Evolutionary conservation across 2,113 vertebrate species (phyloP).

Genomic region (Noctilio leporinus): DNA sequence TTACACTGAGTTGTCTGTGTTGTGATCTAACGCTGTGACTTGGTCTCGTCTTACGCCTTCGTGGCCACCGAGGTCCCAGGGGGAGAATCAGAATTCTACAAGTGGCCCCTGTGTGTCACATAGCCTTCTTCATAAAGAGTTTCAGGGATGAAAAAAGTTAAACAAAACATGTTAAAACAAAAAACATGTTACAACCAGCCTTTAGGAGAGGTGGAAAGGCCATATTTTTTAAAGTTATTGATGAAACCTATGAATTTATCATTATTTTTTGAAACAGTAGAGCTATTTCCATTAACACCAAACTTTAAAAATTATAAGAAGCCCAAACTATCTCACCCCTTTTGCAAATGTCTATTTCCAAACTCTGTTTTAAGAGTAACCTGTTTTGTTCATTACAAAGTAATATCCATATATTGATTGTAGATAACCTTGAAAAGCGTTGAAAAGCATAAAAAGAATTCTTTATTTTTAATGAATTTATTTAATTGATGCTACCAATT

Average conservation of each 20-base stretch:
- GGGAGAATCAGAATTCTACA: background rate
- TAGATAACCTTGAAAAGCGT: background rate
- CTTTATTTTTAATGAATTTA: background rate
- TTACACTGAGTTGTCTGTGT: background rate
- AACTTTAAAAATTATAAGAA: background rate
- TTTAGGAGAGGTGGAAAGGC: background rate
- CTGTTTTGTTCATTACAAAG: background rate
- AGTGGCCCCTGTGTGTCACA: background rate
- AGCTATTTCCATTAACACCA: background rate
- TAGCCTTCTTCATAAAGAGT: background rate
- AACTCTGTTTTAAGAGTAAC: background rate
- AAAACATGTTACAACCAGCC: background rate
- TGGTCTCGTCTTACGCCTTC: accelerated
- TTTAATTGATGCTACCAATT: background rate
- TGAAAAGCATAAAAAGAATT: background rate
- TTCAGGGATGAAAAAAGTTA: background rate
- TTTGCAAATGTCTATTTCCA: background rate
- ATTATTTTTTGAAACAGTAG: background rate
- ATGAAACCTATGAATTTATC: background rate
- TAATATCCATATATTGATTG: background rate
- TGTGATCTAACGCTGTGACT: background rate
- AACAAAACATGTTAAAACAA: background rate
- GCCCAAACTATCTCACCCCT: background rate
- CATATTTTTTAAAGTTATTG: background rate
- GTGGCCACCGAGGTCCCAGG: background rate